Percentiles rank a stretch among this genome's conserved stretches.
Evolutionary conservation across 2,888 invertebrate genomes (phyloP).

Genomic region (Choreutis nemorana): DNA sequence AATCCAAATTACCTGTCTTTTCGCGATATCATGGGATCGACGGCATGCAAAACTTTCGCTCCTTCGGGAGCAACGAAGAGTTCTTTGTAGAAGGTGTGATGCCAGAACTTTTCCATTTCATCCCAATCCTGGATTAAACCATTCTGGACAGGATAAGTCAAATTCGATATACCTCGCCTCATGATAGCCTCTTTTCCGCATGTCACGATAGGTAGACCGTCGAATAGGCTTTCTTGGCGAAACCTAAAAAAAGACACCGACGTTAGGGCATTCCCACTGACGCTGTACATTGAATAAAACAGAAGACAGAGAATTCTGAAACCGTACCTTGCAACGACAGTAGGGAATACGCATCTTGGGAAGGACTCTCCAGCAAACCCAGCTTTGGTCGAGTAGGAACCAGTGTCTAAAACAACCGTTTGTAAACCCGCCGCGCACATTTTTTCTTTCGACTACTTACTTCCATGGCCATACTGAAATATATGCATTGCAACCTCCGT

Average conservation of each 20-base stretch:
- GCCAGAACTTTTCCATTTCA: slow-evolving; percentile 91
- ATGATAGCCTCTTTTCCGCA: slow-evolving; percentile 69
- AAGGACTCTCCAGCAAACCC: slow-evolving; percentile 92
- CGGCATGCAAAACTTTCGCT: slow-evolving; percentile 78
- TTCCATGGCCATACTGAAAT: no score
- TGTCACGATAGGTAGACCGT: slow-evolving; percentile 48
- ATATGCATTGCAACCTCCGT: no score
- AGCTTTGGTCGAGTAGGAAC: slow-evolving; percentile 90
- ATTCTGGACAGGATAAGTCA: slow-evolving; percentile 80
- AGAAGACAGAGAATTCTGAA: no score
- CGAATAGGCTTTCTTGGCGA: slow-evolving; percentile 23
- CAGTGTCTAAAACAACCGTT: slow-evolving; percentile 88
- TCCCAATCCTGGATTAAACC: slow-evolving; percentile 85
- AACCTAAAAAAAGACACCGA: slow-evolving; percentile 78
- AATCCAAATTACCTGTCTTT: slow-evolving; percentile 60
- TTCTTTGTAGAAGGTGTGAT: slow-evolving; percentile 85
- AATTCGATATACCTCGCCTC: slow-evolving; percentile 50
- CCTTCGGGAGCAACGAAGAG: slow-evolving; percentile 83
- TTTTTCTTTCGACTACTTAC: no score
- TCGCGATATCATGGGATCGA: slow-evolving; percentile 83
- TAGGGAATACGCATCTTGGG: slow-evolving; percentile 89
- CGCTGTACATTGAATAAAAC: slow-evolving; percentile 1
- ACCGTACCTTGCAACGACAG: slow-evolving; percentile 82
- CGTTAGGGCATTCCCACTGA: slow-evolving; percentile 34
- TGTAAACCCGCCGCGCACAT: no score